phyloP scores from a whole-genome alignment of 1,140 invertebrate species.

The Carposina sasakii region DNA sequence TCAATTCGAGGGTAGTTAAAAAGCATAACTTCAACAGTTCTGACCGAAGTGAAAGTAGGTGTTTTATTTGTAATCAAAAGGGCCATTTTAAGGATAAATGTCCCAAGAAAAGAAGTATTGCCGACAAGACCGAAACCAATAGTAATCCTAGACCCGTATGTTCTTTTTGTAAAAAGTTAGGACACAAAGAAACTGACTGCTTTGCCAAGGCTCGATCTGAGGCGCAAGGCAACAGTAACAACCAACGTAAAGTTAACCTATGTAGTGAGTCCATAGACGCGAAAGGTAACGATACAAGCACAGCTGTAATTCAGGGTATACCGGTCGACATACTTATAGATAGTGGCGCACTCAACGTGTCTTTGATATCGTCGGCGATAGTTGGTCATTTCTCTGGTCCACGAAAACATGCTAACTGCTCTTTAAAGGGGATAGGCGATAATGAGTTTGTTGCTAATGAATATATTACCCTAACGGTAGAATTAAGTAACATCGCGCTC shows the following conservation, averaged over 20 bases:
- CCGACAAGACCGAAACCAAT: too few species aligned
- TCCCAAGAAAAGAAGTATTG: too few species aligned
- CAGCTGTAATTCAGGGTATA: conserved; percentile 1
- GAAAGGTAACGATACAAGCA: conserved; percentile 2
- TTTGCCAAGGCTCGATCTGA: conserved; percentile 11
- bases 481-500: conserved; percentile 5
- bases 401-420: background rate
- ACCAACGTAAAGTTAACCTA: conserved; percentile 3
- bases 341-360: conserved; percentile 7
- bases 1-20: too few species aligned
- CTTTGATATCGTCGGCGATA: background rate
- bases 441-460: background rate
- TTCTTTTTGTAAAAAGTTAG: conserved; percentile 8
- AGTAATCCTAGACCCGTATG: background rate
- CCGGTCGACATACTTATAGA: conserved; percentile 10
- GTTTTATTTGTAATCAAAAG: too few species aligned
- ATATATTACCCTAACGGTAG: conserved; percentile 5
- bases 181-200: background rate
- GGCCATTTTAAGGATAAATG: too few species aligned
- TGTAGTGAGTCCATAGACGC: background rate
- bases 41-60: too few species aligned
- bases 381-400: background rate
- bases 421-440: conserved; percentile 1
- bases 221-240: conserved; percentile 2
- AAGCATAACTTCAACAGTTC: too few species aligned